A percentile compares a stretch with the other conserved stretches of the same genome.
Conservation (phyloP, 2,797 vertebrate species). For the Chrysocyon brachyurus region DNA sequence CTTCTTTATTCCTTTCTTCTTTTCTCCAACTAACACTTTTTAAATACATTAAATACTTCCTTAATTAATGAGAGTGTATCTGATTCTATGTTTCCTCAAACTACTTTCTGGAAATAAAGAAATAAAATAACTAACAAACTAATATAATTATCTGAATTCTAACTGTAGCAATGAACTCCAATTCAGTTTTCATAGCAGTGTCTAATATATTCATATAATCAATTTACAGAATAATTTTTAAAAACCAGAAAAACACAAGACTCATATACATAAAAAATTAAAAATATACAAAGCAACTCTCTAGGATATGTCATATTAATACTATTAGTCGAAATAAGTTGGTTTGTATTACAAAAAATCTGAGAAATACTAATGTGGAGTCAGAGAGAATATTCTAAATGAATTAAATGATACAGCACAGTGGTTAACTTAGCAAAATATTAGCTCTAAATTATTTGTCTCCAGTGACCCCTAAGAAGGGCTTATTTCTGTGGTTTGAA, state of each 20-base stretch:
- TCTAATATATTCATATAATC: background rate
- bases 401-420: constrained; percentile 58
- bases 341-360: constrained; percentile 50
- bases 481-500: constrained; percentile 83
- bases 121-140: constrained; percentile 17
- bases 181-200: background rate
- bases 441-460: constrained; percentile 80
- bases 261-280: background rate
- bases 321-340: constrained; percentile 24
- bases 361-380: background rate
- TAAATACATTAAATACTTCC: constrained; percentile 2
- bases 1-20: background rate
- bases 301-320: background rate
- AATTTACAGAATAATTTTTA: background rate
- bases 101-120: background rate
- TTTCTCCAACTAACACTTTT: background rate
- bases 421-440: constrained; percentile 76
- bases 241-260: background rate
- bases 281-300: constrained; percentile 18
- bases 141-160: constrained; percentile 14
- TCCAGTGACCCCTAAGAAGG: constrained; percentile 85
- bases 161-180: background rate
- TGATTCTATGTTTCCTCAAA: constrained; percentile 20
- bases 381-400: constrained; percentile 68
- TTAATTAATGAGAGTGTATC: background rate